phyloP scores from a whole-genome alignment of 2,888 invertebrate species.

The Chaitophorus viminalis region DNA sequence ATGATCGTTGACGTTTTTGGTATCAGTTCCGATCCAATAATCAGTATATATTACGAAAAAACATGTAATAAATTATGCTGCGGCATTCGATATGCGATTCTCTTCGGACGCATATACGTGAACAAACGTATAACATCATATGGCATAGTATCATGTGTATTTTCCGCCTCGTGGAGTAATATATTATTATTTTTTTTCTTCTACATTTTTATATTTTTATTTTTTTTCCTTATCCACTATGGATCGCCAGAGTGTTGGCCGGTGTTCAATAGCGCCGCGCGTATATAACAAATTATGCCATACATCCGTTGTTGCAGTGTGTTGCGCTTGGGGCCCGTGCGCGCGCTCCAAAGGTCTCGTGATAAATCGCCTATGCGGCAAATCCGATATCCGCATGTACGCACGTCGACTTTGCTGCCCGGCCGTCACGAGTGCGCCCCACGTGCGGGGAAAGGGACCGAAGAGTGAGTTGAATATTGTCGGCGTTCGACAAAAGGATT shows the following conservation, averaged over 20 bases:
- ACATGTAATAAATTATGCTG: neutral
- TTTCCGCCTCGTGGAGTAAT: neutral
- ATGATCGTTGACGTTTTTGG: neutral
- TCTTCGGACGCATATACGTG: neutral
- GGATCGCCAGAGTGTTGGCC: constrained; percentile 19
- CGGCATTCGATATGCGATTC: neutral
- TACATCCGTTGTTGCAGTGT: constrained; percentile 27
- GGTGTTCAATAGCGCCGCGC: constrained; percentile 35
- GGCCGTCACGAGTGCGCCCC: neutral
- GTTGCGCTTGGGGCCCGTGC: neutral
- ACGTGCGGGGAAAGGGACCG: neutral
- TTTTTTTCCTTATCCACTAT: neutral
- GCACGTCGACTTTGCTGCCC: neutral
- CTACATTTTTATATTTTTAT: neutral
- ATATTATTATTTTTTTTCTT: neutral
- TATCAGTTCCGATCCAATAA: neutral
- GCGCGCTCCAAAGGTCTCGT: constrained; percentile 4
- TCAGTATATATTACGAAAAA: too few species aligned
- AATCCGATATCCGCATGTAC: constrained; percentile 54
- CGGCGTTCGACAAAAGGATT: constrained; percentile 50
- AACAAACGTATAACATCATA: neutral
- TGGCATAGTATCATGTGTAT: neutral
- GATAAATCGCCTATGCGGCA: constrained; percentile 62
- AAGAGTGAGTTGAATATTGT: neutral
- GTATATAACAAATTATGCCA: constrained; percentile 50